These are phyloP conservation scores for Anthopleura xanthogrammica DNA, from an alignment of 92 coral and sea anemone species.

Conservation along the genomic window DNA sequence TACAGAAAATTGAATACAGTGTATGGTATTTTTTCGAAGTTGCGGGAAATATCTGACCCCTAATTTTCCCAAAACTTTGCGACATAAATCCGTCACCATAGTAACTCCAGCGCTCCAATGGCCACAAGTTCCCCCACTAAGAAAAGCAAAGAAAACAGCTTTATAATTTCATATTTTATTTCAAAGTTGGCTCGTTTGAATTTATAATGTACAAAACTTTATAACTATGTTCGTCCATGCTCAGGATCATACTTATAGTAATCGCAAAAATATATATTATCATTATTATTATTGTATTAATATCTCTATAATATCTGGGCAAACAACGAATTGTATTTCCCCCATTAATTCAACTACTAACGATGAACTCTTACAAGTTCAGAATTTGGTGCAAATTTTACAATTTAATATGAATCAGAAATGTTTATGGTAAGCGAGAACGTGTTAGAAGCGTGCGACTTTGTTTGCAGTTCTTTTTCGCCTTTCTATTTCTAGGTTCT, in stretches of 20 bases:
- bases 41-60: neutral
- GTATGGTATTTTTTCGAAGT: too few species aligned
- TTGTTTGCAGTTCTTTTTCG: neutral
- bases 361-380: slow-evolving; percentile 1
- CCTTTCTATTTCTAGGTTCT: neutral
- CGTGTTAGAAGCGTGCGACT: neutral
- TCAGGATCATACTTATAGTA: slow-evolving; percentile 16
- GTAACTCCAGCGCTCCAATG: neutral
- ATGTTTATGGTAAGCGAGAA: neutral
- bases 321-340: neutral
- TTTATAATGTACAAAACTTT: slow-evolving; percentile 36
- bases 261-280: slow-evolving; percentile 49
- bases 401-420: neutral
- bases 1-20: too few species aligned
- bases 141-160: neutral
- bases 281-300: neutral
- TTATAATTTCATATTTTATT: slow-evolving; percentile 33
- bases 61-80: neutral
- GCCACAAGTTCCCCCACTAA: neutral
- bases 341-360: slow-evolving; percentile 23
- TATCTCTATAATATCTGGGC: slow-evolving; percentile 11
- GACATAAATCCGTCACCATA: neutral
- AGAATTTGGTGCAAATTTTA: slow-evolving; percentile 1
- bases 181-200: slow-evolving; percentile 39
- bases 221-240: slow-evolving; percentile 9